A percentile compares a stretch with the other conserved stretches of the same genome.
Evolutionary conservation across 2,113 vertebrate species (phyloP).

Genomic region (Strix uralensis): DNA sequence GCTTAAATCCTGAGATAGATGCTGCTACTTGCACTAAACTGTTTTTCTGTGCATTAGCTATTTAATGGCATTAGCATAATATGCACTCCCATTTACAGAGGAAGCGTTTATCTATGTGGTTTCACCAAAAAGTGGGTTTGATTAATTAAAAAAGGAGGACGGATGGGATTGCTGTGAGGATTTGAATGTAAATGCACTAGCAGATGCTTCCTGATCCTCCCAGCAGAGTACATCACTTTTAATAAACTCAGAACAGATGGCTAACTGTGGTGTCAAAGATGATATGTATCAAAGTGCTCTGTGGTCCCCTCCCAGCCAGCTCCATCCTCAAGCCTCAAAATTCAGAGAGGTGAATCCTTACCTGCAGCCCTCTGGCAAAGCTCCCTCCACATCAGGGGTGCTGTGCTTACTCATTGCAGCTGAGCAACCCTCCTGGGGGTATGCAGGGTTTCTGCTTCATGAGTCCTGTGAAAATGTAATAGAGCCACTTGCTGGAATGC

Average conservation of each 20-base stretch:
- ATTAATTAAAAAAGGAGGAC: conserved; percentile 51
- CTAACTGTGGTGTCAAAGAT: neutral
- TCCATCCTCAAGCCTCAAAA: neutral
- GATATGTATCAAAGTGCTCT: conserved; percentile 2
- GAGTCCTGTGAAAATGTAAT: neutral
- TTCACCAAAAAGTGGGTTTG: conserved; percentile 32
- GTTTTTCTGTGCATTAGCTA: conserved; percentile 23
- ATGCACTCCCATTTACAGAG: neutral
- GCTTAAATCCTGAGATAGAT: conserved; percentile 40
- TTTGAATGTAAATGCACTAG: conserved; percentile 62
- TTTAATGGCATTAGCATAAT: conserved; percentile 20
- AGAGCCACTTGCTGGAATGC: neutral
- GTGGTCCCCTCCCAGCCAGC: neutral
- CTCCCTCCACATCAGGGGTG: neutral
- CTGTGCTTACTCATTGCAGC: neutral
- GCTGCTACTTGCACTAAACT: conserved; percentile 23
- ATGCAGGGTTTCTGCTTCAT: neutral
- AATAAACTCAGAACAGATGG: conserved; percentile 68
- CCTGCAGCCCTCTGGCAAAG: neutral
- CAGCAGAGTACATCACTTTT: conserved; percentile 61
- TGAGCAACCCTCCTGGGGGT: neutral
- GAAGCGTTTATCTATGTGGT: conserved; percentile 2
- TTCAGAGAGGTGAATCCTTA: neutral
- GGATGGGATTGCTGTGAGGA: conserved; percentile 49
- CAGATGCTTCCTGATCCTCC: conserved; percentile 66